Percentiles rank a stretch among this genome's conserved stretches.
These are phyloP conservation scores for Ornithoptera priamus DNA, from an alignment of 2,888 invertebrate species.

Conservation along the genomic window DNA sequence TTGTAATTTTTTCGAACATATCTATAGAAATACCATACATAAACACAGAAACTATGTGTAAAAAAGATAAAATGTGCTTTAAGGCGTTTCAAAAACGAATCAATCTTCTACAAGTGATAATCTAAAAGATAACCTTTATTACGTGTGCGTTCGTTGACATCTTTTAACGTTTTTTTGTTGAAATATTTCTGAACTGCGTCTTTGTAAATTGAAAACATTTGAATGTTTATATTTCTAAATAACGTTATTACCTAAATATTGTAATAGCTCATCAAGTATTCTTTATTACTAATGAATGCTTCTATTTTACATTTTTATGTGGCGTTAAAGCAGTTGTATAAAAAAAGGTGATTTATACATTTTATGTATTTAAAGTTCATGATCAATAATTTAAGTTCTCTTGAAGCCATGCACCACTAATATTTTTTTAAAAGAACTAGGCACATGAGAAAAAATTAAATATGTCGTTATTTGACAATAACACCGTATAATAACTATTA, in stretches of 20 bases:
- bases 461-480: too few relatives aligned
- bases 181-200: conserved; percentile 1
- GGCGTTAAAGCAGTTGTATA: not conserved
- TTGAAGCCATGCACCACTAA: not conserved
- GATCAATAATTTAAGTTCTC: not conserved
- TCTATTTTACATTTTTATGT: not conserved
- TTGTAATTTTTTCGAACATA: not conserved
- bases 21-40: not conserved
- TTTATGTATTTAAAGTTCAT: not conserved
- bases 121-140: not conserved
- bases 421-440: too few relatives aligned
- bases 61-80: not conserved
- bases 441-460: too few relatives aligned
- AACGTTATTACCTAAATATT: not conserved
- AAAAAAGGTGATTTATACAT: not conserved
- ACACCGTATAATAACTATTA: too few relatives aligned
- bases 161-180: conserved; percentile 1
- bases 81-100: not conserved
- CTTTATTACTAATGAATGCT: not conserved
- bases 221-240: not conserved
- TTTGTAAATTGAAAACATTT: not conserved
- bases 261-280: not conserved
- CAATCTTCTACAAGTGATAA: not conserved
- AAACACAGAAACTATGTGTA: not conserved
- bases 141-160: not conserved